phyloP scores from a whole-genome alignment of 2,797 vertebrate genomes.

The Taenioides sp. region DNA sequence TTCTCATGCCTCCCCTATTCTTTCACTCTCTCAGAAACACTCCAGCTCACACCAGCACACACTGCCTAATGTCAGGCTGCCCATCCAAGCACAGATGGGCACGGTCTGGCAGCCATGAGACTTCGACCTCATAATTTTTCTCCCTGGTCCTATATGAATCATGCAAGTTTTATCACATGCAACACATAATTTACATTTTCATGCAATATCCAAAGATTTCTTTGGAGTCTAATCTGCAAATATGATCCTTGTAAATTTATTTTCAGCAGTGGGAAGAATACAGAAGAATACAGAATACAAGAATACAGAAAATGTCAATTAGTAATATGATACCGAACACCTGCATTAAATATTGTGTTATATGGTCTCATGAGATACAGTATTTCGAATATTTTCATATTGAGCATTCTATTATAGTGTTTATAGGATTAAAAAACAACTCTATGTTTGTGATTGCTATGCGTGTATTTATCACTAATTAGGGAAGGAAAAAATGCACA shows the following conservation, averaged over 20 bases:
- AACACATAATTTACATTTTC: conserved; percentile 10
- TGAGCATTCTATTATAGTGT: no score
- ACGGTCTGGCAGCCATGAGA: conserved; percentile 65
- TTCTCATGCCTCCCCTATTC: conserved; percentile 25
- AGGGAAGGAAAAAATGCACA: no score
- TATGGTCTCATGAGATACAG: no score
- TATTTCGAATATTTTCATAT: no score
- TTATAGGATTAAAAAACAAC: no score
- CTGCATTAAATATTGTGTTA: no score
- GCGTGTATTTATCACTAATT: no score
- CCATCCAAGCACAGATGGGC: conserved; percentile 61
- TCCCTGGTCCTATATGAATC: conserved; percentile 40
- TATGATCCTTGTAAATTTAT: conserved; percentile 5
- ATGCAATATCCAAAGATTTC: conserved; percentile 20
- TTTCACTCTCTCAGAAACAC: conserved; percentile 45
- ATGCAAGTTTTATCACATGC: conserved; percentile 21
- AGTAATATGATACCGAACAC: no score
- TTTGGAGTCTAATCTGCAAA: conserved; percentile 39
- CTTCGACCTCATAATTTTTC: conserved; percentile 58
- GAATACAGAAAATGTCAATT: no score
- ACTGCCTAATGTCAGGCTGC: conserved; percentile 40
- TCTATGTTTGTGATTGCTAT: no score
- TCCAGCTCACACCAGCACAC: conserved; percentile 40
- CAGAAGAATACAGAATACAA: no score
- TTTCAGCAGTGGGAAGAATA: no score